These are phyloP conservation scores for Drosophila sordidapex DNA, from an alignment of 2,888 invertebrate genomes.

Conservation along the genomic window DNA sequence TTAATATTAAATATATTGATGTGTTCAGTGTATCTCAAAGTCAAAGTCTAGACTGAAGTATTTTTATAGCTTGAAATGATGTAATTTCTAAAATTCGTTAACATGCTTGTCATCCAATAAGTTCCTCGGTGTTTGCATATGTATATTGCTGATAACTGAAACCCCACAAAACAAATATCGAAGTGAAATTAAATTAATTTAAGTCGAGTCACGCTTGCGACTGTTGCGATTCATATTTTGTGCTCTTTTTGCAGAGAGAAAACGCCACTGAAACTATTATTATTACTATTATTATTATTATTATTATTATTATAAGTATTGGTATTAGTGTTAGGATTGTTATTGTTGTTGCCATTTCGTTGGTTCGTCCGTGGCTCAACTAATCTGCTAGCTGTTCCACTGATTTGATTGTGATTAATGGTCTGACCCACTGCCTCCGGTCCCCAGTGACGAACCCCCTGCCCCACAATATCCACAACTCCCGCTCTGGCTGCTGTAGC, in stretches of 20 bases:
- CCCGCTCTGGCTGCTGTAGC: conserved; percentile 19
- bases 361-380: conserved; percentile 12
- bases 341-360: conserved; percentile 51
- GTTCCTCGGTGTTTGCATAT: neutral
- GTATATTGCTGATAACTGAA: neutral
- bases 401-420: conserved; percentile 77
- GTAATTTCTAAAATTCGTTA: neutral
- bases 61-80: neutral
- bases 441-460: conserved; percentile 4
- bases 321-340: conserved; percentile 37
- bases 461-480: neutral
- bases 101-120: neutral
- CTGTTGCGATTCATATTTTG: conserved; percentile 15
- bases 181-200: conserved; percentile 1
- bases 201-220: neutral
- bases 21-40: no score
- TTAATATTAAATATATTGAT: neutral
- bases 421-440: conserved; percentile 42
- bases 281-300: conserved; percentile 29
- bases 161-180: neutral
- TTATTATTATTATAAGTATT: conserved; percentile 25
- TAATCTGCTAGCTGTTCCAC: conserved; percentile 63
- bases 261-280: conserved; percentile 54
- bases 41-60: neutral
- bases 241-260: conserved; percentile 18